phyloP scores from a whole-genome alignment of 2,888 invertebrate species.

The Drosophila formosana region DNA sequence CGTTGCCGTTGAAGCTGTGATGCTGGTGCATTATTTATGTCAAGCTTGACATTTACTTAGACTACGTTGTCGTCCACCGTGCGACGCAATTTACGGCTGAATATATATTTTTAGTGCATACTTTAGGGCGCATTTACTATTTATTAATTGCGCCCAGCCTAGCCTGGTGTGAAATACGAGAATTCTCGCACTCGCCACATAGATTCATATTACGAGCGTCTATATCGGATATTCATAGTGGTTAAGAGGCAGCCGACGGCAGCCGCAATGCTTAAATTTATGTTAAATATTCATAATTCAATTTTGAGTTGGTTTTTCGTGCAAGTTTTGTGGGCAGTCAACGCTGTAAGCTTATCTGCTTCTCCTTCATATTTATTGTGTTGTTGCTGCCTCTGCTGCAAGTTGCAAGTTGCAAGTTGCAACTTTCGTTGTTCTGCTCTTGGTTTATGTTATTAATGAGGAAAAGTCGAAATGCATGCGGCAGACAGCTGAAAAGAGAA shows the following conservation, averaged over 20 bases:
- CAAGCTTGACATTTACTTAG: slow-evolving; percentile 78
- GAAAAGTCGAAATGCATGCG: slow-evolving; percentile 71
- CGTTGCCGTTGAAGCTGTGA: slow-evolving; percentile 29
- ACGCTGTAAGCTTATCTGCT: slow-evolving; percentile 41
- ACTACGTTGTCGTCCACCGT: slow-evolving; percentile 43
- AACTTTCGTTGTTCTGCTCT: slow-evolving; percentile 48
- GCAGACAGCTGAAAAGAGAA: slow-evolving; percentile 38
- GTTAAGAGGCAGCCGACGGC: slow-evolving; percentile 1
- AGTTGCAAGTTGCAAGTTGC: slow-evolving; percentile 33
- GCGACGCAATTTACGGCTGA: slow-evolving; percentile 56
- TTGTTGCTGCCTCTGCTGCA: slow-evolving; percentile 29
- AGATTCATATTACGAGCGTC: slow-evolving; percentile 14
- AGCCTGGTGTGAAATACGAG: slow-evolving; percentile 37
- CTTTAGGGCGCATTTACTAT: slow-evolving; percentile 66
- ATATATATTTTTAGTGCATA: slow-evolving; percentile 53
- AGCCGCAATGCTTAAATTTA: slow-evolving; percentile 62
- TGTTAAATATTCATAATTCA: slow-evolving; percentile 80
- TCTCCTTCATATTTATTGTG: slow-evolving; percentile 13
- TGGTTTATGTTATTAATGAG: slow-evolving; percentile 74
- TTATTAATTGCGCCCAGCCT: slow-evolving; percentile 61
- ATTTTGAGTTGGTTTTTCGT: slow-evolving; percentile 70
- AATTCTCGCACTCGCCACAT: neutral
- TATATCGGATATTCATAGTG: slow-evolving; percentile 40
- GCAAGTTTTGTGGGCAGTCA: slow-evolving; percentile 71
- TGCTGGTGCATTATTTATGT: slow-evolving; percentile 76